phyloP scores from a whole-genome alignment of 1,140 invertebrate species.

The Zophobas atratus region DNA sequence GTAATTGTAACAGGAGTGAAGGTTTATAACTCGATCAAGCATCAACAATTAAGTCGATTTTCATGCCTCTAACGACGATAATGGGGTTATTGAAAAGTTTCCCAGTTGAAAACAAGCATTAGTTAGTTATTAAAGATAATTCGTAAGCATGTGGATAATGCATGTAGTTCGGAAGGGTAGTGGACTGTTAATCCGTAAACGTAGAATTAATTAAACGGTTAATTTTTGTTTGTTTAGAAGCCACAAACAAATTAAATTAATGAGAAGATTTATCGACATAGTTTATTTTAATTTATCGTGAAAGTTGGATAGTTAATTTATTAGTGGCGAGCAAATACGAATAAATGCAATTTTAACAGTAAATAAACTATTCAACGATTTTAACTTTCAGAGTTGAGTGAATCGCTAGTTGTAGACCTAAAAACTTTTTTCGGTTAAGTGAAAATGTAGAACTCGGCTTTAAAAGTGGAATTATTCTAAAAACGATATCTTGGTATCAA shows the following conservation, averaged over 20 bases:
- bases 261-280: slow-evolving; percentile 9
- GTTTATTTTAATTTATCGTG: slow-evolving; percentile 12
- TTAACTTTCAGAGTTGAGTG: background rate
- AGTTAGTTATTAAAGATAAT: slow-evolving; percentile 28
- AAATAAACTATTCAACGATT: slow-evolving; percentile 28
- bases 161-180: background rate
- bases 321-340: background rate
- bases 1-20: slow-evolving; percentile 17
- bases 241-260: slow-evolving; percentile 2
- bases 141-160: background rate
- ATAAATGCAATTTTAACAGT: slow-evolving; percentile 13
- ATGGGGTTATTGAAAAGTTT: slow-evolving; percentile 32
- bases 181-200: background rate
- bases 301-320: slow-evolving; percentile 23
- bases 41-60: slow-evolving; percentile 36
- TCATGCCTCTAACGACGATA: slow-evolving; percentile 23
- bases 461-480: slow-evolving; percentile 33
- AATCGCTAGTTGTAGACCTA: background rate
- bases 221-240: background rate
- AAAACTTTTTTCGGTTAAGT: slow-evolving; percentile 2
- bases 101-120: slow-evolving; percentile 26
- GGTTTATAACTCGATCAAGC: slow-evolving; percentile 24
- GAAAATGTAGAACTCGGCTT: slow-evolving; percentile 2
- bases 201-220: background rate
- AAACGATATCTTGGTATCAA: slow-evolving; percentile 38